Base-by-base conservation (phyloP, 2,888 invertebrate genomes). In the Trypoxylon attenuatum region DNA sequence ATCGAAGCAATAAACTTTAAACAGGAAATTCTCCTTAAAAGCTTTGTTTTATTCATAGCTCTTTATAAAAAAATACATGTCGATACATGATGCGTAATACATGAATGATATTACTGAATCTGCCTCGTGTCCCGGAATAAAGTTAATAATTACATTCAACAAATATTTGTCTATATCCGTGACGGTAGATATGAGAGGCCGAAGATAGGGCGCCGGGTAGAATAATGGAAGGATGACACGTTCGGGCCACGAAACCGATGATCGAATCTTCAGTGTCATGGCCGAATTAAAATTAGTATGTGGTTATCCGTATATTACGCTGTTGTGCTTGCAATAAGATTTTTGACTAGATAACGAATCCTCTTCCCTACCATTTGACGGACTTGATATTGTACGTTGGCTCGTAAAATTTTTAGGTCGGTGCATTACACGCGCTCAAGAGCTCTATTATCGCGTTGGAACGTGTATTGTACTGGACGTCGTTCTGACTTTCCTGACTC, bases 31-130 rank as follows among this genome's bases (percentile, higher is more conserved):
- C 27, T 27, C 3, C 69, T 50, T 80, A 81, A 79, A 81, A 81
- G 80, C 80, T 80, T 81, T 78, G 77, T 80, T 84, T 83, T 81
- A 81, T 82, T 82, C 73, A 63, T 80, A 81, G 77, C 75, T 81
- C 78, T 82, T 80, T 78, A 84, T 85, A 84, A 84, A 85, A 85
- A 85, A 85, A 85, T 85, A 85, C 84, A 84, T 84, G 82, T 82
- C 72, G 76, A 76, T 84, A 79, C 80, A 80, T 80, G 77, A 73
- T 73, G 71, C 71, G 62, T 76, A n/a, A 76, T 80, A 74, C 71
- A 76, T 76, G 71, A 66, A 76, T 77, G 76, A 76, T 61, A 64
- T 64, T 61, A 63, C 63, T 75, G 56, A 66, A 63, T n/a, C n/a
- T n/a, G n/a, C n/a, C n/a, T n/a, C n/a, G n/a, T n/a, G n/a, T 51